Percentiles rank a stretch among this genome's conserved stretches.
These are phyloP conservation scores for Ecdyonurus torrentis DNA, from an alignment of 2,888 invertebrate species.

Conservation along the genomic window DNA sequence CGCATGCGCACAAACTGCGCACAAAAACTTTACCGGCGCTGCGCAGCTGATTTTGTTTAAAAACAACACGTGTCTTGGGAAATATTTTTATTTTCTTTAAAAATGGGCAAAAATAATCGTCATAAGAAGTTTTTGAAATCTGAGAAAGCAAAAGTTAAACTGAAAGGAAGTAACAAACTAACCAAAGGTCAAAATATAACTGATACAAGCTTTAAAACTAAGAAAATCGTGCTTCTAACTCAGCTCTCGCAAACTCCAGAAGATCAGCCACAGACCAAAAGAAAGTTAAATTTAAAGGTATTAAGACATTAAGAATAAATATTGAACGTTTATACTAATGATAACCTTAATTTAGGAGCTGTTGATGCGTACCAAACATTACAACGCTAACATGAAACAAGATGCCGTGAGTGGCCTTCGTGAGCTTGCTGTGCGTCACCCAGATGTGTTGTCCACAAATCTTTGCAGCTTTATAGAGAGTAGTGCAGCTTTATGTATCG, in stretches of 20 bases:
- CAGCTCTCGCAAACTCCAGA: slow-evolving; percentile 43
- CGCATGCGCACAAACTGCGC: neutral
- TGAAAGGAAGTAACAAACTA: slow-evolving; percentile 58
- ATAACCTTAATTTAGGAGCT: slow-evolving; percentile 36
- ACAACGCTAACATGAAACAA: slow-evolving; percentile 48
- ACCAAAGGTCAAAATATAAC: slow-evolving; percentile 83
- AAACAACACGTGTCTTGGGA: neutral
- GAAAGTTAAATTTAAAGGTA: slow-evolving; percentile 51
- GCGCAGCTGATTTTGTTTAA: neutral
- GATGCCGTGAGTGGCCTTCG: slow-evolving; percentile 37
- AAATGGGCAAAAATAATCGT: slow-evolving; percentile 37
- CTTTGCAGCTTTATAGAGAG: slow-evolving; percentile 51
- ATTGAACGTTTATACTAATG: slow-evolving; percentile 3
- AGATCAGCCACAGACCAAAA: slow-evolving; percentile 40
- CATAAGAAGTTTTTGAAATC: slow-evolving; percentile 62
- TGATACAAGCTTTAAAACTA: slow-evolving; percentile 73
- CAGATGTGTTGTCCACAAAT: slow-evolving; percentile 35
- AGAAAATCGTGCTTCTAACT: slow-evolving; percentile 66
- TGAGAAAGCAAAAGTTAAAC: slow-evolving; percentile 78
- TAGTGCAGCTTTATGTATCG: slow-evolving; percentile 48
- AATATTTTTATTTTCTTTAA: slow-evolving; percentile 11
- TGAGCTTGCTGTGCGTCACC: slow-evolving; percentile 32
- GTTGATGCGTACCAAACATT: slow-evolving; percentile 51
- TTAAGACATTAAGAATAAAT: slow-evolving; percentile 10
- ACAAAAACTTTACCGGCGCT: neutral